phyloP scores from a whole-genome alignment of 2,888 invertebrate genomes.

The Lasioglossum vierecki region DNA sequence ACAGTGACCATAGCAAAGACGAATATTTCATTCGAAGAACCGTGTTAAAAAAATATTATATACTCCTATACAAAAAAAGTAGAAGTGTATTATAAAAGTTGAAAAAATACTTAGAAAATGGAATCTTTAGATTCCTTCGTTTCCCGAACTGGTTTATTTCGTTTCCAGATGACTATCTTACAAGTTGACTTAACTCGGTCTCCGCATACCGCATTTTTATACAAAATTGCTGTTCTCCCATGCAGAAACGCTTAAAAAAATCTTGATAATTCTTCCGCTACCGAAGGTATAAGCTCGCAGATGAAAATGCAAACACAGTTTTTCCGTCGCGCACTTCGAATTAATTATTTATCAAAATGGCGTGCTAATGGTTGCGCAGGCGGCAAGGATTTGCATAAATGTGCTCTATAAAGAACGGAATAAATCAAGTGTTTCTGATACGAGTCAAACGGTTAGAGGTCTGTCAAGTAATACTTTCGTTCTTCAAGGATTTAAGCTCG shows the following conservation, averaged over 20 bases:
- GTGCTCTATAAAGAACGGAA: constrained; percentile 33
- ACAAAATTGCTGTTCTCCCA: background rate
- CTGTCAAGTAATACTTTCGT: constrained; percentile 22
- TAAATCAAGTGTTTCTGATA: constrained; percentile 28
- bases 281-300: constrained; percentile 30
- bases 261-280: constrained; percentile 37
- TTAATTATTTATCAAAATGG: constrained; percentile 45
- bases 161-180: background rate
- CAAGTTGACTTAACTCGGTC: constrained; percentile 32
- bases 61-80: background rate
- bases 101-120: background rate
- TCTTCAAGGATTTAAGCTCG: constrained; percentile 16
- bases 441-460: constrained; percentile 16
- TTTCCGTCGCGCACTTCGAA: constrained; percentile 30
- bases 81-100: background rate
- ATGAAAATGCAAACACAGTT: constrained; percentile 11
- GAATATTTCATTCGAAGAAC: background rate
- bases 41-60: background rate
- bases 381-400: constrained; percentile 50
- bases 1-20: background rate
- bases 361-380: constrained; percentile 45
- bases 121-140: background rate
- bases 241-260: constrained; percentile 22
- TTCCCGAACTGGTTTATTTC: background rate
- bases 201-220: constrained; percentile 11